phyloP scores from a whole-genome alignment of 2,113 vertebrate species.

The Spheniscus mendiculus region DNA sequence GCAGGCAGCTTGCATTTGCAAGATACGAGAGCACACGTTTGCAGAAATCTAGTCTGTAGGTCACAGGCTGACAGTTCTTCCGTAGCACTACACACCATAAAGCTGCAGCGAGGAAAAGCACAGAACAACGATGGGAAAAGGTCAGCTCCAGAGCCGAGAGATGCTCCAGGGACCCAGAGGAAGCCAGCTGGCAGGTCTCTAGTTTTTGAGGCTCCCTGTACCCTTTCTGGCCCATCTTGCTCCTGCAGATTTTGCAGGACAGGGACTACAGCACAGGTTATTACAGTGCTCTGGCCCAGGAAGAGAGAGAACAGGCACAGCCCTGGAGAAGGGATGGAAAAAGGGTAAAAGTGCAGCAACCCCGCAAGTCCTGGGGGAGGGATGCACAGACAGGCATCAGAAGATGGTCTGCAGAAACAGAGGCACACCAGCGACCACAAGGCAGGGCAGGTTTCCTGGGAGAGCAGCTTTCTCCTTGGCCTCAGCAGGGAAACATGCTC shows the following conservation, averaged over 20 bases:
- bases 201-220: neutral
- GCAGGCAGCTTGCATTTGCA: constrained; percentile 11
- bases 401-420: neutral
- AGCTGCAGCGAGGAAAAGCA: neutral
- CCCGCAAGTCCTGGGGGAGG: neutral
- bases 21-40: neutral
- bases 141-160: neutral
- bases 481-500: rapidly evolving
- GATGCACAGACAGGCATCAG: neutral
- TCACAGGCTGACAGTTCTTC: neutral
- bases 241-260: neutral
- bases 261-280: neutral
- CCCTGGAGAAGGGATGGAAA: neutral
- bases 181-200: neutral
- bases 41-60: neutral
- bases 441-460: neutral
- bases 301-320: neutral
- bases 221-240: neutral
- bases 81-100: neutral
- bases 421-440: rapidly evolving
- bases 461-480: neutral
- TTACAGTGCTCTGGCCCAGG: neutral
- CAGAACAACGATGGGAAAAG: neutral
- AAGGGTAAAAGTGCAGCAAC: neutral
- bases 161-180: neutral